These are phyloP conservation scores for Hermaeophaga mercurialis DNA, from an alignment of 2,888 invertebrate species.

Conservation along the genomic window DNA sequence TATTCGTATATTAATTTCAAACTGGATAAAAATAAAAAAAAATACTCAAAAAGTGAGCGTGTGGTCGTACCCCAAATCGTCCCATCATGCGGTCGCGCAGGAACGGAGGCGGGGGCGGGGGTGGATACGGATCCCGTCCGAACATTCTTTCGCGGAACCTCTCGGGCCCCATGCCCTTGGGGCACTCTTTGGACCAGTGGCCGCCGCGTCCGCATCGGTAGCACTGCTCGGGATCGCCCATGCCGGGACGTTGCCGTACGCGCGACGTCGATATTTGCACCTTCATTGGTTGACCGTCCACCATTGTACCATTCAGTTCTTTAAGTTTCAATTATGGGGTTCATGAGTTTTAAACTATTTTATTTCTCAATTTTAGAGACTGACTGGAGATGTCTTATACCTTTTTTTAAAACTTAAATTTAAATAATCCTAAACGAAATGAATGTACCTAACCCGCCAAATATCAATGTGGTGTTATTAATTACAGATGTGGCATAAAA, in stretches of 20 bases:
- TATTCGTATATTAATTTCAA: too few species aligned
- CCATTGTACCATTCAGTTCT: conserved; percentile 89
- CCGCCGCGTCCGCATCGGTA: conserved; percentile 94
- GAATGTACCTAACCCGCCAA: too few species aligned
- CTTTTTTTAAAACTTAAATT: too few species aligned
- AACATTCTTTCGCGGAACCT: conserved; percentile 86
- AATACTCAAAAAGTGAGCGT: background rate
- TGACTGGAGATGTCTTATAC: too few species aligned
- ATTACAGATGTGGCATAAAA: background rate
- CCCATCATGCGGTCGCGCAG: conserved; percentile 91
- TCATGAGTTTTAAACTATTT: too few species aligned
- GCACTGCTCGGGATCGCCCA: conserved; percentile 96
- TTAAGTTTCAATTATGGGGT: too few species aligned
- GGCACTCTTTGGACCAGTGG: conserved; percentile 97
- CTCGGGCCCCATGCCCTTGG: conserved; percentile 76
- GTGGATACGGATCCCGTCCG: conserved; percentile 88
- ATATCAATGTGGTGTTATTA: too few species aligned
- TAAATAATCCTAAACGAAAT: too few species aligned
- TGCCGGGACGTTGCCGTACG: conserved; percentile 92
- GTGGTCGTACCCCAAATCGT: conserved; percentile 76
- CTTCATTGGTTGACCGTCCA: conserved; percentile 91
- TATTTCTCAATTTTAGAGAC: too few species aligned
- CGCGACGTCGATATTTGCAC: conserved; percentile 93
- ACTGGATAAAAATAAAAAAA: background rate
- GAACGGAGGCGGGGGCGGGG: conserved; percentile 89